Evolutionary conservation across 2,113 vertebrate species (phyloP).

Genomic region (Actinemys pallida): DNA sequence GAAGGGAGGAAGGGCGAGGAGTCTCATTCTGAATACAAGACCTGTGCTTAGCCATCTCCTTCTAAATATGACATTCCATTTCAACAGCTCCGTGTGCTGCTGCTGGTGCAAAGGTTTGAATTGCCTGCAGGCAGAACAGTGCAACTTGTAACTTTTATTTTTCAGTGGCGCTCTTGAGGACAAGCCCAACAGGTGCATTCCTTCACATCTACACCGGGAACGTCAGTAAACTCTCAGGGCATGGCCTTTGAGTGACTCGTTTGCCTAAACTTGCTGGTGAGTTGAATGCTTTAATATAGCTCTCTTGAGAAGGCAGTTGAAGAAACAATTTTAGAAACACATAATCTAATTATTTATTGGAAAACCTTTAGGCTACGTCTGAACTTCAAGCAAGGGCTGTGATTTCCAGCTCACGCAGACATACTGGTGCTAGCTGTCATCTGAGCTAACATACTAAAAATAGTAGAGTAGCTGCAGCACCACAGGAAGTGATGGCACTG

Average conservation of each 20-base stretch:
- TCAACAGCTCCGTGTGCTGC: neutral
- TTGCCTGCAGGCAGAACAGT: neutral
- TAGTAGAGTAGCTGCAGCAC: neutral
- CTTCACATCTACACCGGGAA: neutral
- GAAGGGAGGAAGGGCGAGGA: neutral
- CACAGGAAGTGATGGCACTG: neutral
- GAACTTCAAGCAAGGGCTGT: neutral
- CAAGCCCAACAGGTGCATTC: neutral
- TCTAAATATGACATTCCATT: neutral
- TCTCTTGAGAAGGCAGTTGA: slow-evolving; percentile 18
- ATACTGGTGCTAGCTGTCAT: neutral
- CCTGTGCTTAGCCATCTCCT: neutral
- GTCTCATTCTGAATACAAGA: neutral
- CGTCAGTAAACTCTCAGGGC: neutral
- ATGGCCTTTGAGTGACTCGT: neutral
- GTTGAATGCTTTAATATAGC: neutral
- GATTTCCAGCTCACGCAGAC: neutral
- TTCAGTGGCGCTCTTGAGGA: neutral
- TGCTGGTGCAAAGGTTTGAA: neutral
- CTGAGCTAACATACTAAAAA: neutral
- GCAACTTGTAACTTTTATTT: neutral
- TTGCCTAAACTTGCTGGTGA: slow-evolving; percentile 43
- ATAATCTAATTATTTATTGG: neutral
- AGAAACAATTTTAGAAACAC: neutral
- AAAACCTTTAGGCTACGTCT: neutral